Evolutionary conservation across 2,888 invertebrate species (phyloP).

Genomic region (Serrognathus titanus): DNA sequence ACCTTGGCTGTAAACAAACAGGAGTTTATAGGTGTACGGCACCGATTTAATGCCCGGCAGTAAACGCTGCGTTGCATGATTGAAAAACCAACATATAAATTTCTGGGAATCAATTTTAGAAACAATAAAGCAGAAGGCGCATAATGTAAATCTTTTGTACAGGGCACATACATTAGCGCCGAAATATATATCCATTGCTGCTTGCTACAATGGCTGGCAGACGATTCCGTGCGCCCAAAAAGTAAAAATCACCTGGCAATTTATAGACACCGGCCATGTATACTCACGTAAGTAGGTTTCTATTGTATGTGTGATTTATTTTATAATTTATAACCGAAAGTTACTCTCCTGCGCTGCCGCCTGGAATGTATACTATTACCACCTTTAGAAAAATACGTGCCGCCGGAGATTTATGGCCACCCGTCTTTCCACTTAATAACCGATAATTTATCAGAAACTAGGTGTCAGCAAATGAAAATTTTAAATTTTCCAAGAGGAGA

Average conservation of each 20-base stretch:
- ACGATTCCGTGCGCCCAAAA: slow-evolving; percentile 17
- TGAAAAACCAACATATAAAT: slow-evolving; percentile 14
- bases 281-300: slow-evolving; percentile 18
- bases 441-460: no score
- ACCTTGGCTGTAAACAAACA: neutral
- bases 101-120: slow-evolving; percentile 12
- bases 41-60: neutral
- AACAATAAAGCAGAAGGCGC: slow-evolving; percentile 16
- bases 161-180: slow-evolving; percentile 22
- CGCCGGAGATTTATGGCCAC: no score
- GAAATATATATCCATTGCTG: slow-evolving; percentile 19
- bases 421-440: no score
- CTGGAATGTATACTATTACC: no score
- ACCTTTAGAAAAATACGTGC: no score
- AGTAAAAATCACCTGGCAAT: slow-evolving; percentile 27
- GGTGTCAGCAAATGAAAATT: no score
- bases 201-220: slow-evolving; percentile 21
- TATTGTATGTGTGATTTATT: slow-evolving; percentile 15
- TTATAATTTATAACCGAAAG: slow-evolving; percentile 1
- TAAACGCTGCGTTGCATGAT: slow-evolving; percentile 7
- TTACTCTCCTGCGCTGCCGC: neutral
- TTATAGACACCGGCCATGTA: slow-evolving; percentile 26
- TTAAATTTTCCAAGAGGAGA: no score
- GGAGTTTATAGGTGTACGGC: neutral
- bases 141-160: slow-evolving; percentile 23